Conservation (phyloP, 2,113 vertebrate genomes). For the Bettongia penicillata region DNA sequence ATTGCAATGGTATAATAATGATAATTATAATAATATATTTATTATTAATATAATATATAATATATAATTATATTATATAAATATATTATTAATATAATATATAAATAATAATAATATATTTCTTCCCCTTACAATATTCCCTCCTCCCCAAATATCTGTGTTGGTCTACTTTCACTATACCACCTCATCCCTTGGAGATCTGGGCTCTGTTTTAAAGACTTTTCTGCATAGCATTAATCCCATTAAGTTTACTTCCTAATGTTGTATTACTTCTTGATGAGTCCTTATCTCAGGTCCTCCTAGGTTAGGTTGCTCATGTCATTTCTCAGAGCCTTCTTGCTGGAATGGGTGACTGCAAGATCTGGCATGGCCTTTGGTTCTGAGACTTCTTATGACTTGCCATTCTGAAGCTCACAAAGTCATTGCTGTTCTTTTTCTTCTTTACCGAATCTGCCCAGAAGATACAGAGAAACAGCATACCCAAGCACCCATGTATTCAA, state of each 20-base stretch:
- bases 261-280: background rate
- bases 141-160: background rate
- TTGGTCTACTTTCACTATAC: background rate
- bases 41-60: too few relatives aligned
- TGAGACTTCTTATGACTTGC: background rate
- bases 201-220: background rate
- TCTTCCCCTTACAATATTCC: background rate
- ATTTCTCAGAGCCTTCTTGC: background rate
- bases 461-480: background rate
- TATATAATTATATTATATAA: too few relatives aligned
- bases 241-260: background rate
- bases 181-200: background rate
- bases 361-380: background rate
- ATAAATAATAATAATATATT: too few relatives aligned
- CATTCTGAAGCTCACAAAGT: background rate
- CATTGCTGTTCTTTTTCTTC: background rate
- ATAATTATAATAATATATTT: too few relatives aligned
- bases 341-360: background rate
- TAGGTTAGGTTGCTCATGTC: background rate
- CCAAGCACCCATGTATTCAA: background rate
- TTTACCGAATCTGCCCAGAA: background rate
- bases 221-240: background rate
- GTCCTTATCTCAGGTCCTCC: background rate
- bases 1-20: background rate
- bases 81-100: too few relatives aligned